Base-by-base conservation (phyloP, 2,888 invertebrate genomes). In the Fragum sueziense region DNA sequence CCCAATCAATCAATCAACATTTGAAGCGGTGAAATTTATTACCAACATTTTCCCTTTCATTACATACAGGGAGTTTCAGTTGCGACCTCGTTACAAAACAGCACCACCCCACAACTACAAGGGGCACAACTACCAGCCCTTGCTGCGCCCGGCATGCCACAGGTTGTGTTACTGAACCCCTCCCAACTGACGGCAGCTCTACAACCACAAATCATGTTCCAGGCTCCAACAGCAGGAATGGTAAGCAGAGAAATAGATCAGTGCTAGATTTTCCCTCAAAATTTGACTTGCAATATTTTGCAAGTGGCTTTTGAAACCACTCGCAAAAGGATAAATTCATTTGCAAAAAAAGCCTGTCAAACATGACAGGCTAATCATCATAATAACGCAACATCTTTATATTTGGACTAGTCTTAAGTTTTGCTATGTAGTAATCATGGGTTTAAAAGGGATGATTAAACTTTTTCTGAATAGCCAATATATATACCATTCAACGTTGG, bases 121-220 rank as follows among this genome's bases (percentile, higher is more conserved):
- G 62, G 85, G 27, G 76, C 82, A 11, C 86, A 85, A 74, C 27
- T 86, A 20, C 61, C 54, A 54, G 52, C 67, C 27, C 47, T 51
- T 29, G 52, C 34, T 20, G 51, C 47, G 27, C 25, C 61, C 14
- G 86, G 86, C 25, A 80, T 88, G 74, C 90, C 89, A 74, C 91
- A 90, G 80, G 85, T 91, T 22, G 82, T 90, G 6, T 76, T 91
- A 31, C 82, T 91, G 17, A 90, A 87, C 68, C 88, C 90, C 0
- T 81, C 89, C 29, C 90, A 89, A 74, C 84, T 90, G 7, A 77
- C 88, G 3, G 72, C 85, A 57, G 75, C 80, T 22, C 75, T 88
- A 25, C 90, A 90, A 62, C 89, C 91, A 67, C 88, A 89, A 78
- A 82, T 89, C 22, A 80, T 89, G 59, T 76, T 89, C 20, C 89